Evolutionary conservation across 2,113 vertebrate genomes (phyloP).

Genomic region (Rhodinocichla rosea): DNA sequence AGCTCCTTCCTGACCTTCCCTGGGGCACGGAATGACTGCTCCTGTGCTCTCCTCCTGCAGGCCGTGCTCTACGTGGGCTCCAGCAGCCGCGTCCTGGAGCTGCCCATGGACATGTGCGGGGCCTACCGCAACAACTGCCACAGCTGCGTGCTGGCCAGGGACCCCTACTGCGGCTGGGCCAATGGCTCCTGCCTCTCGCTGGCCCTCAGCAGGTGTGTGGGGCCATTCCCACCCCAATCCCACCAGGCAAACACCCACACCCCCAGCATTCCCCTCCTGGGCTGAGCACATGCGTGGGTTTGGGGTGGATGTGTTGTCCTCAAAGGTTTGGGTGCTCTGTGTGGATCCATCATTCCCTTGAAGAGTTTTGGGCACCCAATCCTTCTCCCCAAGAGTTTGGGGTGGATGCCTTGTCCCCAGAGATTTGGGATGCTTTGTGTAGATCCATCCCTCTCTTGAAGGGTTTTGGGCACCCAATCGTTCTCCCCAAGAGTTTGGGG

Average conservation of each 20-base stretch:
- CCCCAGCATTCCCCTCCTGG: not conserved
- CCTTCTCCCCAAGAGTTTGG: no score
- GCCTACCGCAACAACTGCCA: slow-evolving; percentile 66
- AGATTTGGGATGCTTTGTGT: fast-evolving
- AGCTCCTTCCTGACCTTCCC: fast-evolving
- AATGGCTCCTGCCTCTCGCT: slow-evolving; percentile 43
- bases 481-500: not conserved
- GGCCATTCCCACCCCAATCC: fast-evolving
- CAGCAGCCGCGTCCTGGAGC: slow-evolving; percentile 48
- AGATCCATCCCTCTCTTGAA: not conserved
- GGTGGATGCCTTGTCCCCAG: no score
- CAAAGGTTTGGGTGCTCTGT: not conserved
- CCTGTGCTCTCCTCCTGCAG: slow-evolving; percentile 30
- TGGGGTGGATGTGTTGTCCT: not conserved
- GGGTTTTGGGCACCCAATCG: not conserved
- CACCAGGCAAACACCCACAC: fast-evolving
- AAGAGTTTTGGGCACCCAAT: not conserved
- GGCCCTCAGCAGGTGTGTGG: slow-evolving; percentile 27
- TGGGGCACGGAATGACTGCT: fast-evolving
- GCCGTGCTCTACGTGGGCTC: slow-evolving; percentile 70
- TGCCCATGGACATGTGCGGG: slow-evolving; percentile 71
- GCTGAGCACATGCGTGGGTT: fast-evolving
- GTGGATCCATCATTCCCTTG: no score
- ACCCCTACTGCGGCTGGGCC: slow-evolving; percentile 75
- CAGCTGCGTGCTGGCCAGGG: slow-evolving; percentile 74